Conservation (phyloP, 2,113 vertebrate species). For the Natator depressus region DNA sequence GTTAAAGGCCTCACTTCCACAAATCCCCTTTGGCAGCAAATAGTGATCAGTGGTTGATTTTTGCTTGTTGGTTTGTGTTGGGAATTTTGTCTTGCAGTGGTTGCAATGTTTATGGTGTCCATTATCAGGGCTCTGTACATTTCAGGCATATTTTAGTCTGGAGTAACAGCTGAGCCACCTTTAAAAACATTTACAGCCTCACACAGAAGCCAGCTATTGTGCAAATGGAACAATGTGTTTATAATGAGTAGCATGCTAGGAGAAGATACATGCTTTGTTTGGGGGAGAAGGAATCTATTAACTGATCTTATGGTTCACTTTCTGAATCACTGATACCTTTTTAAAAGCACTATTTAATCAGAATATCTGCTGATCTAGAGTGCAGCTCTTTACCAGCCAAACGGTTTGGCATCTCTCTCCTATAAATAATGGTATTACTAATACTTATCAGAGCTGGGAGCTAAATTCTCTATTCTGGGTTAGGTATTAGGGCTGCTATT, state of each 20-base stretch:
- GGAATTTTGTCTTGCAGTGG: neutral
- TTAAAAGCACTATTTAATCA: neutral
- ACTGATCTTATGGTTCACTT: neutral
- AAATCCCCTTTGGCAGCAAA: neutral
- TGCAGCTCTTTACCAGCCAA: conserved; percentile 17
- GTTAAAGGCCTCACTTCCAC: neutral
- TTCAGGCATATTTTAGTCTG: accelerated
- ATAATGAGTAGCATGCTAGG: neutral
- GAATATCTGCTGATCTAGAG: neutral
- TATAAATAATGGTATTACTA: neutral
- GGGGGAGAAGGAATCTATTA: neutral
- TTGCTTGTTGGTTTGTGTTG: neutral
- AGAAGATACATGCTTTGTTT: neutral
- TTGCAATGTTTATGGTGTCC: neutral
- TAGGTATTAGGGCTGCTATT: neutral
- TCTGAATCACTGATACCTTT: neutral
- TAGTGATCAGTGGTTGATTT: neutral
- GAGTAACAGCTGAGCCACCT: neutral
- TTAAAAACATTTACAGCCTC: neutral
- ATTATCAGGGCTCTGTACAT: neutral
- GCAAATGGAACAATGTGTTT: accelerated
- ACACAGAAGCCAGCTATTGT: neutral
- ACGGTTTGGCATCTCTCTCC: neutral
- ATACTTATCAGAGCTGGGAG: neutral
- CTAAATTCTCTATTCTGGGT: neutral